Evolutionary conservation across 2,888 invertebrate genomes (phyloP).

Genomic region (Lampropteryx suffumata): DNA sequence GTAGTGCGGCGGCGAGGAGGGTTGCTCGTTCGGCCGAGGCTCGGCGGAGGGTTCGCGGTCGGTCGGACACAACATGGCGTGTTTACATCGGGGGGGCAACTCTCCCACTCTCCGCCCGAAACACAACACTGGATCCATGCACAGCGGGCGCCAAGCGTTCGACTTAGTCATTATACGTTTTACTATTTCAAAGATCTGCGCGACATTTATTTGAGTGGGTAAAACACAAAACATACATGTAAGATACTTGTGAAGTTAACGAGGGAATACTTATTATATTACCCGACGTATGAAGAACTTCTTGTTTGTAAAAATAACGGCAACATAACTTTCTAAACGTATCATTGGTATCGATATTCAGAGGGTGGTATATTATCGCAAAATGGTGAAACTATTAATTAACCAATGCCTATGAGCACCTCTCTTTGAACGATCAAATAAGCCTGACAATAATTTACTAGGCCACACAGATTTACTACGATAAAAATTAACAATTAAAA

Average conservation of each 20-base stretch:
- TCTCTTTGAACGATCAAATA: neutral
- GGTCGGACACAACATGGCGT: constrained; percentile 2
- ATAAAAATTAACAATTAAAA: neutral
- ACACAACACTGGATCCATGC: constrained; percentile 49
- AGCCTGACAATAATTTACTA: neutral
- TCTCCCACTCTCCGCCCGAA: constrained; percentile 31
- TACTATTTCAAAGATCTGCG: constrained; percentile 7
- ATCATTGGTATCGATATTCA: constrained; percentile 35
- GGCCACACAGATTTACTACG: neutral
- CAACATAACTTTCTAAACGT: no score
- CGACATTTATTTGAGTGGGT: constrained; percentile 32
- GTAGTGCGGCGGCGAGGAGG: neutral
- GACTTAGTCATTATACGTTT: constrained; percentile 31
- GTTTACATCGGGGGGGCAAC: constrained; percentile 15
- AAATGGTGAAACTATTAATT: no score
- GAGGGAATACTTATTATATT: constrained; percentile 40
- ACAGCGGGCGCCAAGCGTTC: constrained; percentile 46
- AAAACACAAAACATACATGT: constrained; percentile 34
- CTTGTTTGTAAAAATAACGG: no score
- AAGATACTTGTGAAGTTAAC: constrained; percentile 33
- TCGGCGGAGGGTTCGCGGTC: constrained; percentile 6
- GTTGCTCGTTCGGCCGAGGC: constrained; percentile 10
- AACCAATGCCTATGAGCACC: neutral
- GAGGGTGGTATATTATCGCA: constrained; percentile 36
- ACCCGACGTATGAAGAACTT: no score